Evolutionary conservation across 2,797 vertebrate genomes (phyloP).

Genomic region (Chelonia mydas): DNA sequence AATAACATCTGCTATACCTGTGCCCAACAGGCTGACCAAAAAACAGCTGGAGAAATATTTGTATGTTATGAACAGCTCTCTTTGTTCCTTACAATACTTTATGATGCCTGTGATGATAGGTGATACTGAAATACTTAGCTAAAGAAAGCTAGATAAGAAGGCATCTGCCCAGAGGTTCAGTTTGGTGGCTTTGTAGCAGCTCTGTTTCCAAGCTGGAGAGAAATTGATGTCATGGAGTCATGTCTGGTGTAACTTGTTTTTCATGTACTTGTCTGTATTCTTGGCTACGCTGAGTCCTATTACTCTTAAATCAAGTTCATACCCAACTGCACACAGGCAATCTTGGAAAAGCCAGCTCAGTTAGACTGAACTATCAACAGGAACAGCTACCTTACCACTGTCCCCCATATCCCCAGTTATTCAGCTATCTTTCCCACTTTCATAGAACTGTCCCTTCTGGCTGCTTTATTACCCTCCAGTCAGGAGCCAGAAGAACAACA

Average conservation of each 20-base stretch:
- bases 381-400: neutral
- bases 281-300: neutral
- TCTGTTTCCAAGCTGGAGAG: neutral
- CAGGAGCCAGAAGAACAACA: neutral
- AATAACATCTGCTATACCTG: neutral
- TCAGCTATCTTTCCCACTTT: neutral
- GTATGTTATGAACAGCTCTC: neutral
- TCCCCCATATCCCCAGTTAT: neutral
- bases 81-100: neutral
- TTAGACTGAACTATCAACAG: neutral
- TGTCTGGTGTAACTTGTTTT: neutral
- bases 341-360: neutral
- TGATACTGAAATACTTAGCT: neutral
- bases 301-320: neutral
- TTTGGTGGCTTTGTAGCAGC: neutral
- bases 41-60: neutral
- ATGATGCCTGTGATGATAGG: neutral
- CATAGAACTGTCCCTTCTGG: neutral
- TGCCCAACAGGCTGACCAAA: neutral
- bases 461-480: neutral
- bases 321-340: neutral
- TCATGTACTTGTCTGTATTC: neutral
- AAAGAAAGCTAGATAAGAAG: fast-evolving
- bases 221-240: neutral
- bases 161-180: neutral